phyloP scores from a whole-genome alignment of 1,140 invertebrate genomes.

The Drosophila bocki region DNA sequence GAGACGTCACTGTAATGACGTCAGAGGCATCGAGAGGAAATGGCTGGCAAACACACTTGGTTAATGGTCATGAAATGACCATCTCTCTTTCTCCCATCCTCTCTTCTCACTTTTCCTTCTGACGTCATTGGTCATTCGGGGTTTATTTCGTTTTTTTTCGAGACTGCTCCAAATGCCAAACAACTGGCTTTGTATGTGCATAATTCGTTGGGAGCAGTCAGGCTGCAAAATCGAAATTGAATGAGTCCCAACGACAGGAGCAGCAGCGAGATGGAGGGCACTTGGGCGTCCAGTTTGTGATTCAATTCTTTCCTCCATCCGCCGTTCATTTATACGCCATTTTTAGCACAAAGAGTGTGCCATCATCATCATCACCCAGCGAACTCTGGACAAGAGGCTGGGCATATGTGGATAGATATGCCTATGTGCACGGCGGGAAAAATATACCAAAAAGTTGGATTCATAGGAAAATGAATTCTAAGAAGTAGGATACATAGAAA shows the following conservation, averaged over 20 bases:
- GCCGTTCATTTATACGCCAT: constrained; percentile 62
- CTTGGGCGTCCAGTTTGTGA: constrained; percentile 58
- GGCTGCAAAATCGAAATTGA: constrained; percentile 61
- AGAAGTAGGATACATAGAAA: no score
- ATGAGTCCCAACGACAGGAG: constrained; percentile 10
- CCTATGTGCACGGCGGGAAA: constrained; percentile 19
- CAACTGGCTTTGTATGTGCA: constrained; percentile 41
- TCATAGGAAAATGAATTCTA: background rate
- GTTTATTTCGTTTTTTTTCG: background rate
- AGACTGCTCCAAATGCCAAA: constrained; percentile 21
- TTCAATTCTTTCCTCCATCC: constrained; percentile 57
- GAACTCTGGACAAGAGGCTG: constrained; percentile 37
- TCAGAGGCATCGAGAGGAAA: constrained; percentile 31
- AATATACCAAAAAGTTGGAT: background rate
- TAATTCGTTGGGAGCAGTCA: constrained; percentile 45
- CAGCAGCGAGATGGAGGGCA: constrained; percentile 47
- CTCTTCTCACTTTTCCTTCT: constrained; percentile 17
- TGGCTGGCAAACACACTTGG: constrained; percentile 43
- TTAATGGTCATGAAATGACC: constrained; percentile 48
- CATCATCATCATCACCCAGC: constrained; percentile 13
- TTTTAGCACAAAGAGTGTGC: constrained; percentile 57
- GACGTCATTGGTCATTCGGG: constrained; percentile 55
- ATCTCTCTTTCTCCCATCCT: constrained; percentile 2
- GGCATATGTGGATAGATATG: constrained; percentile 49
- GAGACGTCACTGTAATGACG: constrained; percentile 52